phyloP scores from a whole-genome alignment of 2,113 vertebrate genomes.

The Chionomys nivalis region DNA sequence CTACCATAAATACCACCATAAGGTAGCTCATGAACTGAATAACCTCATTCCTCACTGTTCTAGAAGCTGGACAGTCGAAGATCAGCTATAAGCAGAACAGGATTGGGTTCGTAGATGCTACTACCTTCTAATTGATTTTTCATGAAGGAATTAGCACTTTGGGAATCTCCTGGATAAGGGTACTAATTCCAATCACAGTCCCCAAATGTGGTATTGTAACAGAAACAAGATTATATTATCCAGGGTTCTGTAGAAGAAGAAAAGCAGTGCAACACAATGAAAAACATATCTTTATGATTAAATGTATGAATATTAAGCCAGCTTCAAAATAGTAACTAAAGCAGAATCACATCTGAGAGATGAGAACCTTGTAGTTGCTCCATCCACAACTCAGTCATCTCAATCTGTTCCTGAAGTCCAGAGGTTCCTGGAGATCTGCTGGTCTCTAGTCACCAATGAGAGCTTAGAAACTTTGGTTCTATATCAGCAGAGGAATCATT shows the following conservation, averaged over 20 bases:
- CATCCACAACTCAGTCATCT: not conserved
- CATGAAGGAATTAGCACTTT: not conserved
- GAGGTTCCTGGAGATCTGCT: not conserved
- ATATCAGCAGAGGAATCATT: not conserved
- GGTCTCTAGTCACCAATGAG: not conserved
- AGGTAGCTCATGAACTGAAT: not conserved
- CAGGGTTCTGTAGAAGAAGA: not conserved
- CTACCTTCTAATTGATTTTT: not conserved
- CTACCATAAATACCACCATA: not conserved
- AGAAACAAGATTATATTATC: not conserved
- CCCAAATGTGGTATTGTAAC: not conserved
- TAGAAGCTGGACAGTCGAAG: not conserved
- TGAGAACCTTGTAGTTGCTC: not conserved
- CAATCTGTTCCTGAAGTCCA: not conserved
- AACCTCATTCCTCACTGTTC: not conserved
- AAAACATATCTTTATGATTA: not conserved
- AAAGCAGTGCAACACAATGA: not conserved
- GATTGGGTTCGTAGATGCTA: not conserved
- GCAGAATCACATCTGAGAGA: not conserved
- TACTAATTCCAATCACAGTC: not conserved
- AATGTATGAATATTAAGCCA: not conserved
- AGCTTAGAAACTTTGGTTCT: not conserved
- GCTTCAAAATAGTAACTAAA: not conserved
- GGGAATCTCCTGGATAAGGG: not conserved
- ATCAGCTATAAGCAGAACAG: not conserved